A percentile compares a stretch with the other conserved stretches of the same genome.
phyloP scores from a whole-genome alignment of 2,888 invertebrate species.

The Bombylius major region DNA sequence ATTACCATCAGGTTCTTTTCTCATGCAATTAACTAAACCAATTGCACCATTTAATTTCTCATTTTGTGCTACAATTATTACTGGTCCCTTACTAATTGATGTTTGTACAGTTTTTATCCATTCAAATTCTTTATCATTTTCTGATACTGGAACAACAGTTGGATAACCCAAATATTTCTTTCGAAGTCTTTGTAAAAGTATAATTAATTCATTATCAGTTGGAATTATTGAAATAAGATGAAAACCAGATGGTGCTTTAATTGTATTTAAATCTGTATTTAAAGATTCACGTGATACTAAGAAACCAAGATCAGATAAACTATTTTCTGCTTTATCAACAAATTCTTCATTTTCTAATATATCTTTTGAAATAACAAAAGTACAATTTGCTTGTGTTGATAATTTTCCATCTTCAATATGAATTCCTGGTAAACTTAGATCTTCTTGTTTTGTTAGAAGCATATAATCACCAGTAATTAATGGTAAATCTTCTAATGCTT shows the following conservation, averaged over 20 bases:
- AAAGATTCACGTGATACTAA: slow-evolving; percentile 47
- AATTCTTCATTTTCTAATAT: slow-evolving; percentile 21
- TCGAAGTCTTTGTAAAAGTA: slow-evolving; percentile 25
- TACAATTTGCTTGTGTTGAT: slow-evolving; percentile 26
- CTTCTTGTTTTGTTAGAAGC: slow-evolving; percentile 34
- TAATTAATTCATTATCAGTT: slow-evolving; percentile 23
- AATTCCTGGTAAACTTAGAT: slow-evolving; percentile 38
- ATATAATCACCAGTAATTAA: slow-evolving; percentile 53
- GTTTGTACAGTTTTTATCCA: slow-evolving; percentile 29
- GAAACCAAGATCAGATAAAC: slow-evolving; percentile 47
- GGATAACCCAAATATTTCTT: slow-evolving; percentile 18
- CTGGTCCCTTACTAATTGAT: slow-evolving; percentile 21
- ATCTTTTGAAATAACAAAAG: slow-evolving; percentile 26
- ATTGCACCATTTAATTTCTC: slow-evolving; percentile 64
- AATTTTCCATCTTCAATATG: slow-evolving; percentile 50
- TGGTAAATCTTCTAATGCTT: slow-evolving; percentile 53
- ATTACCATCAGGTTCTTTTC: slow-evolving; percentile 64
- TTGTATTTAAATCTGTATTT: slow-evolving; percentile 36
- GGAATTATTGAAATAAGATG: slow-evolving; percentile 24
- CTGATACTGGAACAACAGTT: slow-evolving; percentile 22
- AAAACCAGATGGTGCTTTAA: slow-evolving; percentile 22
- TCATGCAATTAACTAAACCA: slow-evolving; percentile 80
- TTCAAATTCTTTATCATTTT: slow-evolving; percentile 21
- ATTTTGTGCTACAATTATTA: slow-evolving; percentile 54
- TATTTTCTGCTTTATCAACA: slow-evolving; percentile 37